phyloP scores from a whole-genome alignment of 2,797 vertebrate species.

The Sciurus carolinensis region DNA sequence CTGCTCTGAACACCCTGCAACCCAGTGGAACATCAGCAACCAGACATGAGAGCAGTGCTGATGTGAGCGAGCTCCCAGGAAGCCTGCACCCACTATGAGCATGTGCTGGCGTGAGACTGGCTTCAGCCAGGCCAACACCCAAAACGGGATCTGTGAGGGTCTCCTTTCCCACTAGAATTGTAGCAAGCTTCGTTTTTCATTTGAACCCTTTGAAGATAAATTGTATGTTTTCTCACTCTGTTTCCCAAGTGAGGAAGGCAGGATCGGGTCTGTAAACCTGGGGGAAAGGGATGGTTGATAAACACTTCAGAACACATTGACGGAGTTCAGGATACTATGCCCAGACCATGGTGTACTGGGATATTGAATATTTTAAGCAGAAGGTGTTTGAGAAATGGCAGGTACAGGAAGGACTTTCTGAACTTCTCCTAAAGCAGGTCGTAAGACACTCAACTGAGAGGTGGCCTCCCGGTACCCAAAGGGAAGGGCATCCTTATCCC shows the following conservation, averaged over 20 bases:
- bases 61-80: rapidly evolving
- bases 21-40: not conserved
- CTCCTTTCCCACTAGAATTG: not conserved
- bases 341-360: not conserved
- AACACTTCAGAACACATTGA: not conserved
- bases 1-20: not conserved
- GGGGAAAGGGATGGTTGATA: not conserved
- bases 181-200: not conserved
- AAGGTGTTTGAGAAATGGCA: not conserved
- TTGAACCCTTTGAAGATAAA: not conserved
- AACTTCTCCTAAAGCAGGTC: not conserved
- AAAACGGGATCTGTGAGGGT: too few relatives aligned
- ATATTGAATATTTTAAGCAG: not conserved
- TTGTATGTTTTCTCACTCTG: not conserved
- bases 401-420: not conserved
- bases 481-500: not conserved
- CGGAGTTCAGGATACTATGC: not conserved
- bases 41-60: too few relatives aligned
- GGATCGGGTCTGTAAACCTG: not conserved
- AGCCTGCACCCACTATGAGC: rapidly evolving
- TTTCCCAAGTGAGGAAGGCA: not conserved
- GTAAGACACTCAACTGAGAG: not conserved
- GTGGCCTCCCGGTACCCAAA: not conserved
- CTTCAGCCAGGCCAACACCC: not conserved
- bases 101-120: not conserved